Evolutionary conservation across 1,140 invertebrate genomes (phyloP).

Genomic region (Lucilia cuprina): DNA sequence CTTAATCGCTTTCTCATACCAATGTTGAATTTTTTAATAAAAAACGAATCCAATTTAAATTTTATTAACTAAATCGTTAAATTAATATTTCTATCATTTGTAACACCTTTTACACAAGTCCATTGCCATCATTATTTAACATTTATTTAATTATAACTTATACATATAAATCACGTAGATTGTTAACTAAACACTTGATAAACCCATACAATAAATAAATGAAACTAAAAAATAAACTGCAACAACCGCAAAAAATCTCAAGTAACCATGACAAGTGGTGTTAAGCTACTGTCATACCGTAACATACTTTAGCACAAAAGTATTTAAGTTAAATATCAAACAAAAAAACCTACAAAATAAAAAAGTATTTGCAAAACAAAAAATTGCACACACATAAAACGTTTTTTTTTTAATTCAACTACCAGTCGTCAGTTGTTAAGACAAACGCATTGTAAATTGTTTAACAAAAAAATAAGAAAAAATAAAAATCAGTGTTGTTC

Average conservation of each 20-base stretch:
- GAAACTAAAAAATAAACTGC: not conserved
- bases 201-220: slow-evolving; percentile 10
- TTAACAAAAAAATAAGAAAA: not conserved
- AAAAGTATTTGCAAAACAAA: not conserved
- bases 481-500: not conserved
- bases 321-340: not conserved
- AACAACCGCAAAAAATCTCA: not conserved
- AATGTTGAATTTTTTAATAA: no score
- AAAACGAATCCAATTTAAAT: no score
- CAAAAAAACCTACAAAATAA: not conserved
- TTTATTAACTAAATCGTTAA: no score
- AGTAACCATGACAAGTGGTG: slow-evolving; percentile 10
- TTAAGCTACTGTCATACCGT: slow-evolving; percentile 17
- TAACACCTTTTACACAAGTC: no score
- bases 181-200: slow-evolving; percentile 11
- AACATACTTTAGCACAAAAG: not conserved
- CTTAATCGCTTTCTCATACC: no score
- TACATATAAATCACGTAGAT: slow-evolving; percentile 1
- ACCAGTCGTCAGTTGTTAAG: not conserved
- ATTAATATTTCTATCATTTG: no score
- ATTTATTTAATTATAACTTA: not conserved
- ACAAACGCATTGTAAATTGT: not conserved
- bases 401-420: not conserved
- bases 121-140: not conserved
- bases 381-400: not conserved